These are phyloP conservation scores for Coptodon rendalli DNA, from an alignment of 2,113 vertebrate genomes.

Conservation along the genomic window DNA sequence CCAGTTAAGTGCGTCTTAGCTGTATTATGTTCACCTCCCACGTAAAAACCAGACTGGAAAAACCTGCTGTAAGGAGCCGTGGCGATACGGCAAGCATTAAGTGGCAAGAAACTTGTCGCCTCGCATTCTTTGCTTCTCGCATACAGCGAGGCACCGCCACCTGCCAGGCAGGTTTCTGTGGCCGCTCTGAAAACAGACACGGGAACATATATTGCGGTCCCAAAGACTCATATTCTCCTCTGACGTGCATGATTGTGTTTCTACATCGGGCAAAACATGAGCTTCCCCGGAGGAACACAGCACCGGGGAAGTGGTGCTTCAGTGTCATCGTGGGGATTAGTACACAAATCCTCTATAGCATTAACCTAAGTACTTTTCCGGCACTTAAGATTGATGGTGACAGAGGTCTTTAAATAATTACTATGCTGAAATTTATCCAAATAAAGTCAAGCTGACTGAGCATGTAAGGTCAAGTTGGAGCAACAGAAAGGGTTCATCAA, in stretches of 20 bases:
- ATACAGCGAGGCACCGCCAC: constrained; percentile 1
- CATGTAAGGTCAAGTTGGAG: background rate
- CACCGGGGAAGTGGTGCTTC: background rate
- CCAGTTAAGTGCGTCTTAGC: background rate
- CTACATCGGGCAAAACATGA: constrained; percentile 17
- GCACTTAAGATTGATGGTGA: constrained; percentile 32
- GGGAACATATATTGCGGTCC: background rate
- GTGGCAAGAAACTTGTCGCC: background rate
- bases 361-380: constrained; percentile 31
- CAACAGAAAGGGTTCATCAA: background rate
- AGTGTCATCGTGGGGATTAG: constrained; percentile 47
- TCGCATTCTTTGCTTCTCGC: constrained; percentile 14
- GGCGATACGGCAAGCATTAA: background rate
- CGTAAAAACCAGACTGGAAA: constrained; percentile 17
- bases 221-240: constrained; percentile 7
- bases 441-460: background rate
- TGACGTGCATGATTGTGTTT: constrained; percentile 15
- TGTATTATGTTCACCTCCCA: background rate
- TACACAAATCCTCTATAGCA: constrained; percentile 24
- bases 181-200: constrained; percentile 44
- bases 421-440: constrained; percentile 9
- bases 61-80: constrained; percentile 32
- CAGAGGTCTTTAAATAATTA: constrained; percentile 28
- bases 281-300: constrained; percentile 6
- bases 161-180: constrained; percentile 25